phyloP scores from a whole-genome alignment of 1,140 invertebrate species.

The Drosophila burlai region DNA sequence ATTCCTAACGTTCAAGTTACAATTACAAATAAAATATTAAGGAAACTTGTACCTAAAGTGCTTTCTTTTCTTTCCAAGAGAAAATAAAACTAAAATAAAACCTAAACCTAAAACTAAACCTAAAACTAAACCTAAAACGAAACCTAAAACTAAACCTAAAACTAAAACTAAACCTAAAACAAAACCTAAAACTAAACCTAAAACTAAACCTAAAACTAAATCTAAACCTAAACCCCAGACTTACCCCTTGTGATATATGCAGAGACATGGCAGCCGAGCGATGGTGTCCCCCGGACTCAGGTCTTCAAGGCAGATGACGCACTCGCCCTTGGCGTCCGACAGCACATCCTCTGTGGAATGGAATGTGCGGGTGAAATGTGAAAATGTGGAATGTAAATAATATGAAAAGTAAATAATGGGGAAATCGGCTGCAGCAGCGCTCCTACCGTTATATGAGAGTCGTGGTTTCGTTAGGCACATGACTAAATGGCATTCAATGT shows the following conservation, averaged over 20 bases:
- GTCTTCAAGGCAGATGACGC: constrained; percentile 99
- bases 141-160: too few species aligned
- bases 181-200: too few species aligned
- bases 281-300: constrained; percentile 97
- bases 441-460: constrained; percentile 98
- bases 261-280: constrained; percentile 98
- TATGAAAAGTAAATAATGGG: neutral
- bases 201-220: too few species aligned
- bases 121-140: too few species aligned
- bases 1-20: too few species aligned
- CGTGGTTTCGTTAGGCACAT: constrained; percentile 99
- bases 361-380: neutral
- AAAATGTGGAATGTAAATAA: constrained; percentile 3
- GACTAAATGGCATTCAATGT: constrained; percentile 99
- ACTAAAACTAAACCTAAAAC: too few species aligned
- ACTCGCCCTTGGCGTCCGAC: constrained; percentile 98
- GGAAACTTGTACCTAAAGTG: too few species aligned
- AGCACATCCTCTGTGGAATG: constrained; percentile 94
- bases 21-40: too few species aligned
- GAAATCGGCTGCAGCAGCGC: neutral
- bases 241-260: constrained; percentile 99
- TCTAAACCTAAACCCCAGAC: neutral
- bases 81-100: too few species aligned
- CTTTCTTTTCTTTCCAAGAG: too few species aligned
- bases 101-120: too few species aligned